A percentile compares a stretch with the other conserved stretches of the same genome.
Conservation (phyloP, 37 sponge, comb jelly and placozoan species). For the Cliona cf. orientalis region DNA sequence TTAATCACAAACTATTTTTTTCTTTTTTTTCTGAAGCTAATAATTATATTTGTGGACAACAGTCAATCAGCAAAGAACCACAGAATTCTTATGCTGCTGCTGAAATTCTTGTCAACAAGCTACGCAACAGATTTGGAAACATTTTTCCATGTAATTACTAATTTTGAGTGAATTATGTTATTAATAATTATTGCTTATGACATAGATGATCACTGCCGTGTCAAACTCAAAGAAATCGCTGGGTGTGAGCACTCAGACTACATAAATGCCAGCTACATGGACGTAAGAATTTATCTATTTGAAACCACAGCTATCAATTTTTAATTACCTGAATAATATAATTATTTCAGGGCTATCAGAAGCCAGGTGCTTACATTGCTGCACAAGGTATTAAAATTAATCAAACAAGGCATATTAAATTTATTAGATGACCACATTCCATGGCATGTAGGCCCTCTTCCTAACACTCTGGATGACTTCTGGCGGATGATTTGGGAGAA, state of each 20-base stretch:
- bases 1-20: too few relatives aligned
- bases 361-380: slow-evolving; percentile 43
- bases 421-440: too few relatives aligned
- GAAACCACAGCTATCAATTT: not conserved
- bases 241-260: slow-evolving; percentile 35
- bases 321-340: not conserved
- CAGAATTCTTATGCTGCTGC: slow-evolving; percentile 27
- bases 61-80: slow-evolving; percentile 35
- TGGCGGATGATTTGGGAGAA: slow-evolving; percentile 46
- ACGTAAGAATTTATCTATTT: slow-evolving; percentile 20
- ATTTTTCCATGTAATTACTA: slow-evolving; percentile 71
- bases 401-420: too few relatives aligned
- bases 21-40: too few relatives aligned
- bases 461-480: too few relatives aligned
- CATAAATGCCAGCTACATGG: slow-evolving; percentile 53
- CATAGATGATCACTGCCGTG: slow-evolving; percentile 54
- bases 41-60: too few relatives aligned
- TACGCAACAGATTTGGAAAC: slow-evolving; percentile 72
- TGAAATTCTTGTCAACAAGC: slow-evolving; percentile 30
- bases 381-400: too few relatives aligned
- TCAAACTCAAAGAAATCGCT: slow-evolving; percentile 20
- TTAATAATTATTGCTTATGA: not conserved
- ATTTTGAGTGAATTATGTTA: not conserved
- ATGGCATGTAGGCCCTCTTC: too few relatives aligned
- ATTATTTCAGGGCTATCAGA: slow-evolving; percentile 34